Evolutionary conservation across 2,797 vertebrate species (phyloP), one percentile per base, ranked within the genome.

Genomic region (Ceryle rudis): DNA sequence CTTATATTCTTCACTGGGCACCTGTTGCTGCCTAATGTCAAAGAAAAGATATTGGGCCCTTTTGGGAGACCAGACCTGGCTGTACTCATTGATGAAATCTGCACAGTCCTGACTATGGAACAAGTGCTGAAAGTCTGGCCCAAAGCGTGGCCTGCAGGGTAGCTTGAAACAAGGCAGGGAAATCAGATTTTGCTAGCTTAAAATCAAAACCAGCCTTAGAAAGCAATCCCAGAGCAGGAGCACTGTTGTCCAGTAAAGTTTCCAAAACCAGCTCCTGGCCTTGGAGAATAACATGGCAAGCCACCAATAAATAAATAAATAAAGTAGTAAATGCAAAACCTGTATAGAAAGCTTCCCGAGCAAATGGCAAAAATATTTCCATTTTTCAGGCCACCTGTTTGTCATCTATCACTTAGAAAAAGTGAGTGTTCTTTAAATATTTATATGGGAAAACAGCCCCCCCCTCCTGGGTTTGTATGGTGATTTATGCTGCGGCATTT

Each of bases 321-420:
- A 96, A 93, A 95, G 90, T 81, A 96, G 71, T 82, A 95, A 95
- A 96, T 89, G 81, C 85, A 89, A 94, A 96, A 93, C 84, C 94
- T 96, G 78, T 78, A 81, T 90, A 92, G 94, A 97, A 95, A 95
- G 78, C 57, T 95, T 78, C 81, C 88, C 74, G 93, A 95, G 95
- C 83, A 93, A 97, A 96, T 85, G 94, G 86, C 74, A 90, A 75
- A 81, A 89, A 67, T 96, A 85, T 77, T 96, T 94, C 81, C 83
- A 94, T 71, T 90, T 96, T 95, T 94, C 57, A 92, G 84, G 90
- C 94, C 96, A 97, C 93, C 96, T 97, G 96, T 90, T 95, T 96
- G 86, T 94, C 95, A 97, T 97, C 93, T 97, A 96, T 97, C 96
- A 97, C 88, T 92, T 94, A 83, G 57, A 66, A 67, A 95, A 96